A percentile compares a stretch with the other conserved stretches of the same genome.
Conservation (phyloP, 92 coral and sea anemone species). For the Porites rus region DNA sequence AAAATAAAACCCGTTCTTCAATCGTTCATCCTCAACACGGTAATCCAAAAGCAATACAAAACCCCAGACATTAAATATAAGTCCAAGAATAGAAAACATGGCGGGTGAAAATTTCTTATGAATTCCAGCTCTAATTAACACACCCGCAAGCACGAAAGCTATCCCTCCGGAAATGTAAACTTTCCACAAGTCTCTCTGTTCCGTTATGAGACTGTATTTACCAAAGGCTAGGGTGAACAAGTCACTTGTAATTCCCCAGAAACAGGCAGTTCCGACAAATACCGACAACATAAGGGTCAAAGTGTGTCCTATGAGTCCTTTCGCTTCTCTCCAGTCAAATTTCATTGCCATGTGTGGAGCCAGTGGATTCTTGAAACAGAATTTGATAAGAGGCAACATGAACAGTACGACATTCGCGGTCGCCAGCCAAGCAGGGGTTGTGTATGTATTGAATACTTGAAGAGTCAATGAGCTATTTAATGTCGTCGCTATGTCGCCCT, state of each 20-base stretch:
- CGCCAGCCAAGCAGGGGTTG: slow-evolving; percentile 94
- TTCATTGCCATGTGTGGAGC: slow-evolving; percentile 97
- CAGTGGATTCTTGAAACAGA: slow-evolving; percentile 92
- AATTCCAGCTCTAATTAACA: slow-evolving; percentile 69
- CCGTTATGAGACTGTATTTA: slow-evolving; percentile 80
- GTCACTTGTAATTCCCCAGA: slow-evolving; percentile 91
- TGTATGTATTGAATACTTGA: slow-evolving; percentile 74
- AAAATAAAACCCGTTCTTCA: slow-evolving; percentile 71
- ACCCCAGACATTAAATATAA: slow-evolving; percentile 74
- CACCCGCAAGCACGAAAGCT: slow-evolving; percentile 73
- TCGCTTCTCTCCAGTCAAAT: slow-evolving; percentile 90
- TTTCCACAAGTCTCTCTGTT: slow-evolving; percentile 85
- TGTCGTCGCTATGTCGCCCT: slow-evolving; percentile 22
- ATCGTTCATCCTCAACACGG: slow-evolving; percentile 35
- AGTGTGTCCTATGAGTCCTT: slow-evolving; percentile 75
- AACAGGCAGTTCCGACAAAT: slow-evolving; percentile 83
- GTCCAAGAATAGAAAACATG: slow-evolving; percentile 78
- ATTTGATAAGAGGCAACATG: slow-evolving; percentile 79
- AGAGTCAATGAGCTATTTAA: slow-evolving; percentile 34
- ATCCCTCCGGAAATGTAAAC: slow-evolving; percentile 87
- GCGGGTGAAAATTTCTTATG: slow-evolving; percentile 80
- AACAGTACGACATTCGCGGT: slow-evolving; percentile 75
- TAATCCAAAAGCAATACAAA: slow-evolving; percentile 78
- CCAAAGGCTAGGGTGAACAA: slow-evolving; percentile 91
- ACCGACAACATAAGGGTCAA: slow-evolving; percentile 61